Evolutionary conservation across 2,113 vertebrate species (phyloP).

Genomic region (Eudyptes chrysolophus): DNA sequence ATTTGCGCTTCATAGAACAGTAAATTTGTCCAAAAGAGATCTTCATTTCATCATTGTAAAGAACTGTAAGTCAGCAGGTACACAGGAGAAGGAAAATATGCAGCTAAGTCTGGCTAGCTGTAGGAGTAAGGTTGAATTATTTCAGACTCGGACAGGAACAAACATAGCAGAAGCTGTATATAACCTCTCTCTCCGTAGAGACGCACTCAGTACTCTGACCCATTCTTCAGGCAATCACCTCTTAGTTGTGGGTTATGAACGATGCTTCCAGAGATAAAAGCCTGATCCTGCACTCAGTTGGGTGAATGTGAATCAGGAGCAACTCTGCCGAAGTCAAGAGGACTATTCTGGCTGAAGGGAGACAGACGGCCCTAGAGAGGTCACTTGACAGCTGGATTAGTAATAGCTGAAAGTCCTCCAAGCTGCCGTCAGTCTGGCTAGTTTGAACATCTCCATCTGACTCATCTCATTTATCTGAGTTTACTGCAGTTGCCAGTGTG

Average conservation of each 20-base stretch:
- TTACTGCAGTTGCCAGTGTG: accelerated
- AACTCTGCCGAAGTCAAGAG: not conserved
- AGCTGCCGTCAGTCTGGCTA: not conserved
- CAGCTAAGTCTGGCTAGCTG: not conserved
- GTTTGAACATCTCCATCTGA: not conserved
- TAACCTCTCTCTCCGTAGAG: not conserved
- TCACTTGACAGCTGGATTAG: not conserved
- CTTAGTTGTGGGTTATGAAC: not conserved
- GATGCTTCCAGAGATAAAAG: not conserved
- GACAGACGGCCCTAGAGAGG: not conserved
- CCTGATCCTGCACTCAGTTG: not conserved
- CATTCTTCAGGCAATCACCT: not conserved
- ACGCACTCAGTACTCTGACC: not conserved
- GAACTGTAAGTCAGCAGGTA: not conserved
- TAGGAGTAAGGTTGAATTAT: not conserved
- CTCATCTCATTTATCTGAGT: not conserved
- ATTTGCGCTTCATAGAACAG: not conserved
- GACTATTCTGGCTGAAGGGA: not conserved
- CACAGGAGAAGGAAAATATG: not conserved
- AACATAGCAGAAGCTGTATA: not conserved
- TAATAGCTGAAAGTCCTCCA: not conserved
- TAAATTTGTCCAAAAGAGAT: not conserved
- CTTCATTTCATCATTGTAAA: not conserved
- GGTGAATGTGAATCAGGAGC: not conserved
- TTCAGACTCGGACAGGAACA: not conserved